phyloP scores from a whole-genome alignment of 2,888 invertebrate genomes.

The Conistra vaccinii region DNA sequence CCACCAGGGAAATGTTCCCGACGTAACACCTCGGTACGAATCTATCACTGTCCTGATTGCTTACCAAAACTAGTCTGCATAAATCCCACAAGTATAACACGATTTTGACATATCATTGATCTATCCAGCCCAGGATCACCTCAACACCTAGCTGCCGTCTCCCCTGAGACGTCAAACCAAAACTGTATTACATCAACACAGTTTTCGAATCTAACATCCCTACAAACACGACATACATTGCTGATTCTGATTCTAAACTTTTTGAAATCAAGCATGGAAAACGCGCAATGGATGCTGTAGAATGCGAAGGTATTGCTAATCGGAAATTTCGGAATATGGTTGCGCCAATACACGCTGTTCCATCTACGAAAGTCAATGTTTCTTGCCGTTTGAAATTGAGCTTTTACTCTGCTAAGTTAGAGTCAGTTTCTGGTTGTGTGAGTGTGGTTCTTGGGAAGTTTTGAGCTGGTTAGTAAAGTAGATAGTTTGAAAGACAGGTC shows the following conservation, averaged over 20 bases:
- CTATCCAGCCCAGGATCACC: slow-evolving; percentile 83
- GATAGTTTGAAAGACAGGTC: slow-evolving; percentile 89
- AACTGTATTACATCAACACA: slow-evolving; percentile 73
- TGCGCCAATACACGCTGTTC: slow-evolving; percentile 40
- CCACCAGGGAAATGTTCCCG: slow-evolving; percentile 68
- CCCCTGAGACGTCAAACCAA: slow-evolving; percentile 76
- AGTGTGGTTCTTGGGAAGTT: slow-evolving; percentile 16
- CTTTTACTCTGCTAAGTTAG: fast-evolving
- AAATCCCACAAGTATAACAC: slow-evolving; percentile 88
- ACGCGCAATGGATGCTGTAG: slow-evolving; percentile 62
- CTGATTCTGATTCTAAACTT: background rate
- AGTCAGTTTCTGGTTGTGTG: slow-evolving; percentile 37
- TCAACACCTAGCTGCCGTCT: slow-evolving; percentile 84
- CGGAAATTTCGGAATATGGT: slow-evolving; percentile 62
- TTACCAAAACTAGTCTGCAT: slow-evolving; percentile 79
- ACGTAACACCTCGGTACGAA: slow-evolving; percentile 75
- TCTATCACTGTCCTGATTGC: slow-evolving; percentile 87
- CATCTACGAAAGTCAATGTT: slow-evolving; percentile 59
- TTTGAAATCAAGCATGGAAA: background rate
- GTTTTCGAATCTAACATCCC: slow-evolving; percentile 13
- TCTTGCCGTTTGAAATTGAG: slow-evolving; percentile 15
- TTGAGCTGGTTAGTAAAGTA: slow-evolving; percentile 57
- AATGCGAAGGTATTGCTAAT: slow-evolving; percentile 37
- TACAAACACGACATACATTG: slow-evolving; percentile 46
- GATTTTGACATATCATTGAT: slow-evolving; percentile 90